Percentiles rank a stretch among this genome's conserved stretches.
These are phyloP conservation scores for Drosophila pseudotakahashii DNA, from an alignment of 2,888 invertebrate genomes.

Conservation along the genomic window DNA sequence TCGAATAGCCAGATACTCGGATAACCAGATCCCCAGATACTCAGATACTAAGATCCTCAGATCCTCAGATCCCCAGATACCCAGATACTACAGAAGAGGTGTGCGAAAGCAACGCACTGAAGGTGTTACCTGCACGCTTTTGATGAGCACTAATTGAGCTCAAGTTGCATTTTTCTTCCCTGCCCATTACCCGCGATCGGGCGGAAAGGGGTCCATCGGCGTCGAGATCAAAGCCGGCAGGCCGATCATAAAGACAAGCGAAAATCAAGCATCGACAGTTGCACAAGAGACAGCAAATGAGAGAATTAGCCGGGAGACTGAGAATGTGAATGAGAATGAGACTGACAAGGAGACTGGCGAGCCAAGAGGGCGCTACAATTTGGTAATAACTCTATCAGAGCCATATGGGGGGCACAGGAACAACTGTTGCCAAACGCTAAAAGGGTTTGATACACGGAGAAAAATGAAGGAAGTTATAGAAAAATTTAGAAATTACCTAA, in stretches of 20 bases:
- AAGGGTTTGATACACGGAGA: conserved; percentile 40
- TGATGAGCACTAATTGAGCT: conserved; percentile 79
- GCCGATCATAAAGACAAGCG: conserved; percentile 73
- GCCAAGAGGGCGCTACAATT: conserved; percentile 67
- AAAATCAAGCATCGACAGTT: conserved; percentile 77
- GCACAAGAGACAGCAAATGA: conserved; percentile 56
- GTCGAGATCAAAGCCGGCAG: conserved; percentile 73
- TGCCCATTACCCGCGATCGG: conserved; percentile 60
- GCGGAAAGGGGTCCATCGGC: conserved; percentile 4
- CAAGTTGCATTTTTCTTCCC: conserved; percentile 76
- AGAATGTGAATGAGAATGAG: background rate
- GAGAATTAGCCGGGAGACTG: conserved; percentile 30
- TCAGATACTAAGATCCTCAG: conserved; percentile 2
- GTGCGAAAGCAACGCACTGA: conserved; percentile 77
- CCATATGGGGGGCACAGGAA: conserved; percentile 83
- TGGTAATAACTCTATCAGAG: conserved; percentile 84
- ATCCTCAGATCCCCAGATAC: conserved; percentile 10
- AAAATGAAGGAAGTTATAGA: too few relatives aligned
- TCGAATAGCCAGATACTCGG: conserved; percentile 14
- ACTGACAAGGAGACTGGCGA: background rate
- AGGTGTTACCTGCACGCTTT: conserved; percentile 80
- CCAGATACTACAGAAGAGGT: conserved; percentile 33
- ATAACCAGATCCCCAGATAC: conserved; percentile 5
- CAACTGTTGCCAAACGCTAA: conserved; percentile 57
- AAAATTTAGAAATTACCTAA: too few relatives aligned